Base-by-base conservation (phyloP, 2,113 vertebrate genomes). In the Grammomys dolichurus region DNA sequence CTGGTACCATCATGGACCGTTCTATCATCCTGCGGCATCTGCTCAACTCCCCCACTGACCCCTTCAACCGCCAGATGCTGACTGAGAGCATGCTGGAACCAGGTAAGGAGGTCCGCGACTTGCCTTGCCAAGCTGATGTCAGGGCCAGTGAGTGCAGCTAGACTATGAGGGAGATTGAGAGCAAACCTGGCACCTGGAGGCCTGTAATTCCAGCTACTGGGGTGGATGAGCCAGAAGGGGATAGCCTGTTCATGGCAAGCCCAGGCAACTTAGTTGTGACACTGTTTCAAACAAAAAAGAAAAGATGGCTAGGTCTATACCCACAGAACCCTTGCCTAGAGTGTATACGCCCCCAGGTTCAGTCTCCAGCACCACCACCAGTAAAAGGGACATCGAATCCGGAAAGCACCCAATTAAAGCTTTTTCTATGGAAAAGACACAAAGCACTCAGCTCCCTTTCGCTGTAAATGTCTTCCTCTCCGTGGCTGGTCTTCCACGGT, bases 11-110 rank as follows among this genome's bases (percentile, higher is more conserved):
- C 96, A 99, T 99, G 99, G 99, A 99, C 98, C 98, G 99, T 95
- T 99, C 99, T 11, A 99, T 99, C 98, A 99, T 99, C 96, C 98
- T 99, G 93, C 99, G 99, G 96, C 99, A 99, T 95, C 98, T 99
- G 96, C 98, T 99, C 73, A 99, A 99, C 98, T 99, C 99, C 17
- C 99, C 99, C 96, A 99, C 99, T 0, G 99, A 99, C 95, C 99
- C 99, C 60, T 99, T 99, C 98, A 99, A 99, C 98, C 98, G 99
- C 33, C 99, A 99, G 98, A 99, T 98, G 0, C 99, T 99, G 97
- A 99, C 99, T 0, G 99, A 99, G 97, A 99, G 98, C 95, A 99
- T 99, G 99, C 99, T 99, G 98, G 99, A 99, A 89, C 99, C 99
- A 99, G 99, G 99, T 99, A 99, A 99, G 12, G 46, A 2, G 20